Percentiles rank a stretch among this genome's conserved stretches.
Conservation (phyloP, 2,113 vertebrate genomes). For the Ellobius talpinus region DNA sequence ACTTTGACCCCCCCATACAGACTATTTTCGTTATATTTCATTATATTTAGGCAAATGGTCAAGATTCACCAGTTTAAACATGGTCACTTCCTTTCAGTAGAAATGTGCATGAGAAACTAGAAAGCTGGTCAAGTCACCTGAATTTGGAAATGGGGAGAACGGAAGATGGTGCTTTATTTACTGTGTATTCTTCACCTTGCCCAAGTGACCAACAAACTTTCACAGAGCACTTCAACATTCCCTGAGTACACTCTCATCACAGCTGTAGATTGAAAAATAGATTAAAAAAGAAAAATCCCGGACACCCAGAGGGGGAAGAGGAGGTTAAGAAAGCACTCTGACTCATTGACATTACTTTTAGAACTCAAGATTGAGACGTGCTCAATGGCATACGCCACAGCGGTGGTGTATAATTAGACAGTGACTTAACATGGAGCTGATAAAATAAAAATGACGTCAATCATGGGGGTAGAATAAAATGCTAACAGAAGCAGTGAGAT, state of each 20-base stretch:
- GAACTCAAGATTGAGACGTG: conserved; percentile 60
- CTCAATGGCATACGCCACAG: conserved; percentile 61
- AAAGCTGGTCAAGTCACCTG: not conserved
- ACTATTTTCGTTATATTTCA: not conserved
- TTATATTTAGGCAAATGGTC: conserved; percentile 29
- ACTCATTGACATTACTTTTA: conserved; percentile 74
- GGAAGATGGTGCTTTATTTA: not conserved
- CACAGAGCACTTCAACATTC: not conserved
- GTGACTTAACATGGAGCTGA: conserved; percentile 81
- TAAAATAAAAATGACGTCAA: conserved; percentile 80
- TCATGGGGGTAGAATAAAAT: conserved; percentile 65
- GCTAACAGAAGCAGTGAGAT: conserved; percentile 77
- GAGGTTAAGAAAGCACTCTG: conserved; percentile 66
- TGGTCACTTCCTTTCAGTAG: conserved; percentile 15
- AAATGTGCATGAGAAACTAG: not conserved
- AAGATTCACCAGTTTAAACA: not conserved
- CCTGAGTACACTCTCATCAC: conserved; percentile 6
- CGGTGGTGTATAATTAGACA: conserved; percentile 83
- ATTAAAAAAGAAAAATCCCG: conserved; percentile 9
- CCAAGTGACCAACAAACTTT: not conserved
- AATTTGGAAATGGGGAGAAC: not conserved
- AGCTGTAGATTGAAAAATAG: not conserved
- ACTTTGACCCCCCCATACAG: not conserved
- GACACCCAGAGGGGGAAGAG: conserved; percentile 56
- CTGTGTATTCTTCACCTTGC: not conserved